Evolutionary conservation across 2,888 invertebrate genomes (phyloP), one percentile per base, ranked within the genome.

Genomic region (Atrina japonica): DNA sequence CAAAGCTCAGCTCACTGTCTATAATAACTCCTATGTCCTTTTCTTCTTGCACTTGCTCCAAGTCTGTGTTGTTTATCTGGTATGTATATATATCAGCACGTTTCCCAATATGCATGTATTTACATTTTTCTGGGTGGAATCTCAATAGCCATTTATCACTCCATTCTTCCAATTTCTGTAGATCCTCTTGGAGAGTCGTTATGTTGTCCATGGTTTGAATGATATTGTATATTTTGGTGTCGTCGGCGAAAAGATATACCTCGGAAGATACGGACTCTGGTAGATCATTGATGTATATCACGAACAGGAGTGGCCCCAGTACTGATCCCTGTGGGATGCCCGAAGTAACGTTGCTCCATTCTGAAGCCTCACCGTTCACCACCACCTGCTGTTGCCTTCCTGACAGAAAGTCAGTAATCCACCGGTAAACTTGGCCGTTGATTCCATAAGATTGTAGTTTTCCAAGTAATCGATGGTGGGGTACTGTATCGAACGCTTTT

Each of bases 401-500:
- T 45, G 52, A 25, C 23, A 65, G 30, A 25, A 56, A 64, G 30
- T 27, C n/a, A 23, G 14, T 7, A 11, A 63, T 29, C 58, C 29
- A 59, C 1, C 29, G 16, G 7, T 14, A 14, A 11, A 29, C 16
- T 35, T 21, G 40, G 14, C 21, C 14, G 1, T 11, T 49, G 23
- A 69, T 53, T 5, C 70, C 59, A 35, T 65, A 66, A 14, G n/a
- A n/a, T 35, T 47, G 9, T 7, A 61, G 40, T 25, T 60, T 66
- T 18, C 41, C 43, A 0, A 66, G 25, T 1, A 70, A 47, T 7
- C 66, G 23, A 2, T 40, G 14, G 18, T 70, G 66, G 1, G 66
- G 50, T 2, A 66, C 66, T 25, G 18, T 58, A 25, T 66, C 70
- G 43, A 71, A 66, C 1, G 63, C 71, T n/a, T 63, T 63, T 14